A percentile compares a stretch with the other conserved stretches of the same genome.
These are phyloP conservation scores for Harpalus rubripes DNA, from an alignment of 2,888 invertebrate species.

Conservation along the genomic window DNA sequence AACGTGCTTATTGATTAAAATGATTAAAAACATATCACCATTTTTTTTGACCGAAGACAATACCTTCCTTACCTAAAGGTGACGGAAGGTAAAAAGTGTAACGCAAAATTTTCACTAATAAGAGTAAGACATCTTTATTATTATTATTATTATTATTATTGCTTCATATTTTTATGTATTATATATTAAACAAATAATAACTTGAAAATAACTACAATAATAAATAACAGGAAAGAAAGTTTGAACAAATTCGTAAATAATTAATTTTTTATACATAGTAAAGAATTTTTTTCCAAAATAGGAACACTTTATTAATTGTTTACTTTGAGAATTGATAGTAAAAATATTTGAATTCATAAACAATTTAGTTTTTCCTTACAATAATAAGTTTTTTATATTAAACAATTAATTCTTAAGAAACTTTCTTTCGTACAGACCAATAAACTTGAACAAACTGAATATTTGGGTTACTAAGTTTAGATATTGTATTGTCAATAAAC, in stretches of 20 bases:
- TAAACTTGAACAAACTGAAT: neutral
- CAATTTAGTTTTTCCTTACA: constrained; percentile 34
- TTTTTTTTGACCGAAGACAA: too few species aligned
- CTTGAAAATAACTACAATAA: too few species aligned
- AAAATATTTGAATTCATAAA: constrained; percentile 41
- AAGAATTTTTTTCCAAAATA: neutral
- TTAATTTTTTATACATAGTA: constrained; percentile 27
- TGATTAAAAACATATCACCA: too few species aligned
- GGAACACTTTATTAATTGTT: constrained; percentile 41
- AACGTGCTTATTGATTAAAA: too few species aligned
- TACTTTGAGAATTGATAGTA: constrained; percentile 7
- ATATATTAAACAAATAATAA: too few species aligned
- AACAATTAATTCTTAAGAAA: constrained; percentile 35
- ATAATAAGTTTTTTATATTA: constrained; percentile 34
- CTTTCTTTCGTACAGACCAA: constrained; percentile 25
- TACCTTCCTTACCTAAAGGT: too few species aligned
- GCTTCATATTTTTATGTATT: too few species aligned
- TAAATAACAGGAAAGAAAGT: constrained; percentile 9
- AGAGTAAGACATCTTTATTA: too few species aligned
- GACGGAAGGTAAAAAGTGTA: too few species aligned
- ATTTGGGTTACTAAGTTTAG: neutral
- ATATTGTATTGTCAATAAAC: neutral
- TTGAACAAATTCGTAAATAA: constrained; percentile 38
- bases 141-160: too few species aligned
- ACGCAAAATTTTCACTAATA: too few species aligned